Evolutionary conservation across 2,113 vertebrate genomes (phyloP).

Genomic region (Aldabrachelys gigantea): DNA sequence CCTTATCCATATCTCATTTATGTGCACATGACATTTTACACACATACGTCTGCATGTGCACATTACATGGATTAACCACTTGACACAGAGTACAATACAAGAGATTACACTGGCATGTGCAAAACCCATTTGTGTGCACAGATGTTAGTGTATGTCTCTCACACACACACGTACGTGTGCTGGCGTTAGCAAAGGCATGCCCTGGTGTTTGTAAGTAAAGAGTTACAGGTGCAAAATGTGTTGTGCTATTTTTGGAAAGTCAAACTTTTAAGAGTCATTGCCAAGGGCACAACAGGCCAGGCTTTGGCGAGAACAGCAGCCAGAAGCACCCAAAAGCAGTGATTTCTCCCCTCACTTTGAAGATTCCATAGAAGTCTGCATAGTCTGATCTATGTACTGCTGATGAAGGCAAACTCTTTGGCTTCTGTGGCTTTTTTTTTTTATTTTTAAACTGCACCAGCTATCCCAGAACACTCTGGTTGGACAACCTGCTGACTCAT

Average conservation of each 20-base stretch:
- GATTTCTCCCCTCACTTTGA: accelerated
- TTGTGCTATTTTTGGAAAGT: neutral
- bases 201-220: neutral
- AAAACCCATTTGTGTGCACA: neutral
- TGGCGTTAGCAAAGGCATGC: neutral
- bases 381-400: neutral
- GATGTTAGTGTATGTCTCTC: neutral
- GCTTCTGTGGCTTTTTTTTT: neutral
- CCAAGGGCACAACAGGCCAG: neutral
- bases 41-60: neutral
- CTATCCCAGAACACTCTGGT: neutral
- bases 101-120: neutral
- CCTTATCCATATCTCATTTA: neutral
- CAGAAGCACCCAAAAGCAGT: neutral
- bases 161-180: neutral
- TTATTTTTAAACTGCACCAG: neutral
- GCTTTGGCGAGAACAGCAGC: accelerated
- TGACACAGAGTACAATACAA: neutral
- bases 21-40: neutral
- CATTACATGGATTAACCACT: neutral
- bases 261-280: neutral
- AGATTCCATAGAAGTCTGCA: neutral
- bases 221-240: accelerated
- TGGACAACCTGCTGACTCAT: slow-evolving; percentile 31
- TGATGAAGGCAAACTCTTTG: neutral